Evolutionary conservation across 2,888 invertebrate genomes (phyloP).

Genomic region (Trachelus tabidus): DNA sequence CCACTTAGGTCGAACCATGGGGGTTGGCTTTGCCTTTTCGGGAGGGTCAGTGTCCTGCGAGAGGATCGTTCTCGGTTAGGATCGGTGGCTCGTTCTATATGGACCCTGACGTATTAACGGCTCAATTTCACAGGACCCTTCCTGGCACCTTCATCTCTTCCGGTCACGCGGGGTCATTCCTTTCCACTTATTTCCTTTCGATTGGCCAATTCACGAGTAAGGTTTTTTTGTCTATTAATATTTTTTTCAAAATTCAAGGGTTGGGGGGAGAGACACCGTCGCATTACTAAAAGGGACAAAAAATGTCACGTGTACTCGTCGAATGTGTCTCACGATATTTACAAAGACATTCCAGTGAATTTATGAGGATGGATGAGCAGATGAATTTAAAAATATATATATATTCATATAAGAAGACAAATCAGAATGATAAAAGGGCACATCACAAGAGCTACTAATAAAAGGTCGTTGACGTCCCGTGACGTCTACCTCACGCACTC

Average conservation of each 20-base stretch:
- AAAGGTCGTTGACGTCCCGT: constrained; percentile 49
- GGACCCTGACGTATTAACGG: constrained; percentile 51
- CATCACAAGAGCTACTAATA: constrained; percentile 31
- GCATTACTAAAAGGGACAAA: neutral
- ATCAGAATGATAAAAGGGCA: constrained; percentile 46
- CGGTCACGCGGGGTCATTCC: constrained; percentile 3
- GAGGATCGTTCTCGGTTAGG: constrained; percentile 18
- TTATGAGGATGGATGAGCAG: neutral
- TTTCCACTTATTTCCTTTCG: neutral
- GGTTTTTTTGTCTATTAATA: neutral
- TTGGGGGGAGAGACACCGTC: neutral
- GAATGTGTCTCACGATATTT: neutral
- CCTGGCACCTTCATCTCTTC: neutral
- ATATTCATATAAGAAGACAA: constrained; percentile 34
- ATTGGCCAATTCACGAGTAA: neutral
- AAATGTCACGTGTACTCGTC: neutral
- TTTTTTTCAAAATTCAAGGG: neutral
- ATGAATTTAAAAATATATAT: neutral
- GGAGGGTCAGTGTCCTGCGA: constrained; percentile 42
- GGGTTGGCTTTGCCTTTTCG: constrained; percentile 30
- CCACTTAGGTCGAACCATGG: constrained; percentile 19
- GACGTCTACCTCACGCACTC: constrained; percentile 33
- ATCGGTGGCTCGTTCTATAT: constrained; percentile 10
- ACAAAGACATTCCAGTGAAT: neutral
- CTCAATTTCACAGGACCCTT: constrained; percentile 57